phyloP scores from a whole-genome alignment of 2,888 invertebrate species.

The Phengaris alcon region DNA sequence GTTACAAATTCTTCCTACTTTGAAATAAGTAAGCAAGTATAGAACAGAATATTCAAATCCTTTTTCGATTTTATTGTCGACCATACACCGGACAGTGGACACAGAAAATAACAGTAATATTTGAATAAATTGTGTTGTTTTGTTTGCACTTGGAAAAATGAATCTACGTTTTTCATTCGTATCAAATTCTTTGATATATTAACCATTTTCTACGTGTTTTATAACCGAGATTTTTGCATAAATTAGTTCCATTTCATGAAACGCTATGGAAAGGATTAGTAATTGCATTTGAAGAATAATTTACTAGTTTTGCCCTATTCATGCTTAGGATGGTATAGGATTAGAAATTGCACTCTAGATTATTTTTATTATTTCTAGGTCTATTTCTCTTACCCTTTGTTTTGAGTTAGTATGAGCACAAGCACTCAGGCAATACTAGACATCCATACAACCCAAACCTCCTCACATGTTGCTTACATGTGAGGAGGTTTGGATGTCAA shows the following conservation, averaged over 20 bases:
- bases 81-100: constrained; percentile 57
- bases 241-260: constrained; percentile 28
- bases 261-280: not conserved
- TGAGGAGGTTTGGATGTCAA: too few species aligned
- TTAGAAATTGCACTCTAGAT: not conserved
- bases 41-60: not conserved
- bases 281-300: not conserved
- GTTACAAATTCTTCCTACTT: not conserved
- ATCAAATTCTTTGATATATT: constrained; percentile 44
- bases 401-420: too few species aligned
- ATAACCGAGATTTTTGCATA: constrained; percentile 28
- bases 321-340: not conserved
- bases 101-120: constrained; percentile 75
- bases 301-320: not conserved
- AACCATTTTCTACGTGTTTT: constrained; percentile 21
- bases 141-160: constrained; percentile 51
- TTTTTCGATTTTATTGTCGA: constrained; percentile 43
- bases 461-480: too few species aligned
- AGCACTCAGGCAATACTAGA: too few species aligned
- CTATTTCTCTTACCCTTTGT: too few species aligned
- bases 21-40: not conserved
- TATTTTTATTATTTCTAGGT: too few species aligned
- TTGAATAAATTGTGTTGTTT: constrained; percentile 67
- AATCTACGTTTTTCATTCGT: constrained; percentile 58
- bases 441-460: too few species aligned